Base-by-base conservation (phyloP, 1,140 invertebrate species). In the Trypoxylus dichotomus region DNA sequence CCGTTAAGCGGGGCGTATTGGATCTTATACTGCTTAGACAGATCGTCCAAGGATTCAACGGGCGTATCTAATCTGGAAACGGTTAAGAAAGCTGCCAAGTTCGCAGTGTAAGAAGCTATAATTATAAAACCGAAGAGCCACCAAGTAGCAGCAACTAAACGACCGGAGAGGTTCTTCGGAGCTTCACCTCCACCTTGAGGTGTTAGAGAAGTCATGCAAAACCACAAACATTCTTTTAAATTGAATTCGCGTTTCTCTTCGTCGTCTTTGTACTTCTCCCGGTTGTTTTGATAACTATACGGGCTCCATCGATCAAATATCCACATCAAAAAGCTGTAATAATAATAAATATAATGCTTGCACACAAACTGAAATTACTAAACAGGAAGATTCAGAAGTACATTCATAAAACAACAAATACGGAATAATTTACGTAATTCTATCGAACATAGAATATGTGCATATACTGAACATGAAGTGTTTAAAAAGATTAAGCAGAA, bases 91-190 rank as follows among this genome's bases (percentile, higher is more conserved):
- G 92, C 92, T 75, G 92, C 92, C 80, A 93, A 88, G 85, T 93
- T 93, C 37, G 92, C 92, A 11, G 92, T 93, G 85, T 93, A 93
- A 1, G 91, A 92, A 73, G 92, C 91, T 77, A 93, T 92, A 75
- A 93, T 91, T 79, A 93, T 92, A 84, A 93, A 93, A 32, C 91
- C 91, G 83, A 93, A 93, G 32, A 93, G 81, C 92, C 92, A 93
- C 92, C 92, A 93, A 7, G 91, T 91, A 8, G 91, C 92, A 5
- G 91, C 91, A 8, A 93, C 90, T 6, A 93, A 83, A 60, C 91
- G 86, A 0, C 92, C 92, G 3, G 91, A 91, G 21, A 92, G 80
- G 84, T 91, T 91, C 78, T 90, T 90, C 2, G 93, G 93, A 3
- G 93, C 92, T 84, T 94, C 93, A 19, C 93, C 93, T 42, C 93